Base-by-base conservation (phyloP, 2,113 vertebrate species). In the Calonectris borealis region DNA sequence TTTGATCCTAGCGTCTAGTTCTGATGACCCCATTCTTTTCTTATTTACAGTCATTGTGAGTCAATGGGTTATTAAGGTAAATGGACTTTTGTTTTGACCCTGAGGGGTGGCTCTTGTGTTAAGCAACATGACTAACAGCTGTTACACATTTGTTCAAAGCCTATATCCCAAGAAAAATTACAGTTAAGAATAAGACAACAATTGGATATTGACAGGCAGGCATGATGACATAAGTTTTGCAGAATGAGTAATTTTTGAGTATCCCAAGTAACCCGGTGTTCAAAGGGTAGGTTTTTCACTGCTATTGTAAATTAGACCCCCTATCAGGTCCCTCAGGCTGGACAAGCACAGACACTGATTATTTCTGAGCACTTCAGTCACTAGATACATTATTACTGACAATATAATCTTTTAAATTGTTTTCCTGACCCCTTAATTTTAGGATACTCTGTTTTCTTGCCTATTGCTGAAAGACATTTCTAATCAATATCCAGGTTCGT, bases 31-130 rank as follows among this genome's bases (percentile, higher is more conserved):
- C 61, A 69, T 94, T 93, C 69, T 94, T 78, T 88, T 94, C 77
- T 89, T 95, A 82, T 82, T 79, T 93, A 60, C 55, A 61, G 48
- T 71, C 86, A 87, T 91, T 94, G 69, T 87, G 52, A 89, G 44
- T 40, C 65, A 92, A 62, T 70, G 54, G 36, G 44, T 93, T 96
- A 85, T 95, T 94, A 94, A 91, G 73, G 94, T 93, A 94, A 88
- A 82, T 75, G 88, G 88, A 95, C 86, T 87, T 96, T 61, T 93
- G 52, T 96, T 95, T 87, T 95, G 84, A 89, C 77, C 61, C 65
- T 65, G 57, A 96, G 93, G 62, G 65, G 22, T 89, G 52, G 70
- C 52, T 95, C n/a, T 79, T 64, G 36, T 71, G 83, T 71, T 95
- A 93, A 94, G 61, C 44, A 87, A 82, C 40, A 25, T 20, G 54